Percentiles rank a stretch among this genome's conserved stretches.
phyloP scores from a whole-genome alignment of 2,888 invertebrate species.

The Mantis religiosa region DNA sequence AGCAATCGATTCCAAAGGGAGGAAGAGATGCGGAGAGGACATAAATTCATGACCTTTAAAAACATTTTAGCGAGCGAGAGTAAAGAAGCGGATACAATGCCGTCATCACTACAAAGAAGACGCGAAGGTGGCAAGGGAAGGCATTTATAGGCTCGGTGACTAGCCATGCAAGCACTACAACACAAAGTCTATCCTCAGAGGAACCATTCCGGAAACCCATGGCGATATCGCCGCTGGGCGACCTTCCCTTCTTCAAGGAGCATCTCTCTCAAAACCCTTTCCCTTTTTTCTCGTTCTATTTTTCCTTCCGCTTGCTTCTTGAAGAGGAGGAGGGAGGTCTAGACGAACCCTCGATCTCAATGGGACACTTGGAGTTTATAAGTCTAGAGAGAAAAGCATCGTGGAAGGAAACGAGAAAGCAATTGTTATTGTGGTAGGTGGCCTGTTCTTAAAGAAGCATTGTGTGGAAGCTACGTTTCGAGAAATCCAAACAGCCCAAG shows the following conservation, averaged over 20 bases:
- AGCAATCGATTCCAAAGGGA: neutral
- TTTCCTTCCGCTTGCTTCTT: neutral
- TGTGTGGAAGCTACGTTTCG: neutral
- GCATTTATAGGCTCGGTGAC: conserved; percentile 7
- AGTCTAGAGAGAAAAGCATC: neutral
- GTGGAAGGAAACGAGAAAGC: neutral
- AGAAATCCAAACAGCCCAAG: neutral
- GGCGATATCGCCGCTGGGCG: neutral
- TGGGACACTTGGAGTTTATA: conserved; percentile 14
- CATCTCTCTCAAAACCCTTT: neutral
- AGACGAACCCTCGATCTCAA: neutral
- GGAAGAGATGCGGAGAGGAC: neutral
- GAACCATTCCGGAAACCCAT: neutral
- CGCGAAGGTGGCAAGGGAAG: neutral
- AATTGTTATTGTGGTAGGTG: neutral
- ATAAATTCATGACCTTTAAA: neutral
- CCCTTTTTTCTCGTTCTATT: too few relatives aligned
- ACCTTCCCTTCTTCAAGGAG: neutral
- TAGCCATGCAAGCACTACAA: neutral
- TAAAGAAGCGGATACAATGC: neutral
- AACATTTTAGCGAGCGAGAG: neutral
- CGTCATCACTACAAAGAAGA: neutral
- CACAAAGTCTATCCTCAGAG: neutral
- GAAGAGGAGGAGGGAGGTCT: neutral
- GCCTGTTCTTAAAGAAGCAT: neutral